Evolutionary conservation across 1,140 invertebrate genomes (phyloP), one percentile per base, ranked within the genome.

Genomic region (Augochlora pura): DNA sequence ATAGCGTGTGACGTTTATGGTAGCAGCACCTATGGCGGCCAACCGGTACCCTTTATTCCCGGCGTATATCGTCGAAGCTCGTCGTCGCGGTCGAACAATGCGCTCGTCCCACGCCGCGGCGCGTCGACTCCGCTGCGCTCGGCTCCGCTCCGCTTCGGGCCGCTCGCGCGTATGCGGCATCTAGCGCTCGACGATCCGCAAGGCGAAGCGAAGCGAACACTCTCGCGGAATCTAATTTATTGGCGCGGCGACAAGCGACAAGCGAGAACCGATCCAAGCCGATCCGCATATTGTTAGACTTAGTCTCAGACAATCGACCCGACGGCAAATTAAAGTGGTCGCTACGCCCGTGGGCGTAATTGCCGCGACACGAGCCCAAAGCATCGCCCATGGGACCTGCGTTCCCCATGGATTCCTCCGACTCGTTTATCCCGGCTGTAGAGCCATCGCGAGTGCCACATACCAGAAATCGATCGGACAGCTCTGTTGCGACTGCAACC

Each of bases 1-100:
- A n/a, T n/a, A 80, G 66, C 82, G 71, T 84, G 57, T 84, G 77
- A 77, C 77, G 83, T 84, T 84, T 84, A 84, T 80, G 69, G 83
- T 49, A 77, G 54, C 62, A 73, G 64, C 65, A 54, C 18, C 52
- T 46, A 73, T 78, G 39, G 21, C 18, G 62, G 49, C 57, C 66
- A 59, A 62, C 73, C 57, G 46, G 46, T 21, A 59, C 57, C 23
- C 63, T 66, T 66, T 75, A 57, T 59, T 49, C 52, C 54, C 9
- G 68, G 46, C 39, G 64, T 66, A 66, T 66, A 66, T 66, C 39
- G 64, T 78, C 32, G 81, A 3, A 25, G 25, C 65, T n/a, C 64
- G 65, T 60, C 74, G 74, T 72, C 60, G 59, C 49, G 18, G 14
- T 27, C 67, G 76, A 78, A 80, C 78, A 80, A 80, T 80, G 46